Conservation (phyloP, 2,888 invertebrate genomes). For the Trachelus iudaicus region DNA sequence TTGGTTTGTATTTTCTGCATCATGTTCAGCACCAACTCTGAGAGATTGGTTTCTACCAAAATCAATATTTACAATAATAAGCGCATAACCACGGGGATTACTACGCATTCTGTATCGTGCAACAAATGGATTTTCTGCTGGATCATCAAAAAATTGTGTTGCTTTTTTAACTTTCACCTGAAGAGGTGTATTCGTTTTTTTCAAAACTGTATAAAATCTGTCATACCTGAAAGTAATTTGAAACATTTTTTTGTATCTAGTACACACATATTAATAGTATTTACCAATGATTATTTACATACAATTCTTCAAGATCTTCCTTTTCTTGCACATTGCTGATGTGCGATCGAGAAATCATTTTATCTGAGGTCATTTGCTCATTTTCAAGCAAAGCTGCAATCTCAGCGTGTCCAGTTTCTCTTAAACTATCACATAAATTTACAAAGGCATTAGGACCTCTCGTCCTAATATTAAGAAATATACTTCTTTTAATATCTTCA, state of each 20-base stretch:
- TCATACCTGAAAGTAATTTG: constrained; percentile 31
- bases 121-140: constrained; percentile 26
- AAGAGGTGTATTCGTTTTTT: constrained; percentile 35
- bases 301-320: constrained; percentile 1
- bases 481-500: constrained; percentile 38
- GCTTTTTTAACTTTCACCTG: constrained; percentile 49
- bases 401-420: constrained; percentile 41
- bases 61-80: constrained; percentile 54
- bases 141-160: constrained; percentile 43
- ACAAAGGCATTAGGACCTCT: constrained; percentile 56
- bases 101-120: constrained; percentile 57
- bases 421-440: constrained; percentile 48
- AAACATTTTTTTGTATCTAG: not conserved
- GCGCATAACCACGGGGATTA: constrained; percentile 56
- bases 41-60: constrained; percentile 24
- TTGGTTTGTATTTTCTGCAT: constrained; percentile 46
- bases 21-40: constrained; percentile 45
- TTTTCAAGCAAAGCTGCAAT: constrained; percentile 42
- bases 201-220: constrained; percentile 36
- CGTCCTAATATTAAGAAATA: constrained; percentile 50
- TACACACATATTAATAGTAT: not conserved
- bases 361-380: not conserved
- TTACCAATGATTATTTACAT: not conserved
- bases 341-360: not conserved
- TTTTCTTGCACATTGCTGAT: constrained; percentile 4